These are phyloP conservation scores for Damaliscus lunatus DNA, from an alignment of 2,113 vertebrate genomes.

Conservation along the genomic window DNA sequence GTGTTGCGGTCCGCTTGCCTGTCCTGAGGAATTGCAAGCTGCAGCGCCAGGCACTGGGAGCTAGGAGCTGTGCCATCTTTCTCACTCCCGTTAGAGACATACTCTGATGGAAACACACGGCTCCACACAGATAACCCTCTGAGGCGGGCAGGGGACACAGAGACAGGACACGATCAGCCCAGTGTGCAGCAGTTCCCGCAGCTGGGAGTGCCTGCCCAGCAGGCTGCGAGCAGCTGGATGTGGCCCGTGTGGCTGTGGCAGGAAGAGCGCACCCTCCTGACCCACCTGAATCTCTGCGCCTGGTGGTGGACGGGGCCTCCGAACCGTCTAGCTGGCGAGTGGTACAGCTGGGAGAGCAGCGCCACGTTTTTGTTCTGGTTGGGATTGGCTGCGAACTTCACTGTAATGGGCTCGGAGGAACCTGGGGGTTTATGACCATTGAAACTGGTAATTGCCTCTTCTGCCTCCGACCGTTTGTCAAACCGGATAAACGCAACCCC, in stretches of 20 bases:
- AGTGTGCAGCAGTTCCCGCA: not conserved
- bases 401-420: slow-evolving; percentile 93
- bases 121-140: not conserved
- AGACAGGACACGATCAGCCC: not conserved
- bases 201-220: fast-evolving
- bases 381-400: slow-evolving; percentile 97
- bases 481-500: slow-evolving; percentile 98
- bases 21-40: not conserved
- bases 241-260: fast-evolving
- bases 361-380: slow-evolving; percentile 98
- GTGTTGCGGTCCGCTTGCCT: fast-evolving
- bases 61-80: not conserved
- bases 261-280: not conserved
- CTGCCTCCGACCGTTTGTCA: slow-evolving; percentile 96
- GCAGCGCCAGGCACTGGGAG: fast-evolving
- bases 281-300: slow-evolving; percentile 97
- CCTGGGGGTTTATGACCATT: slow-evolving; percentile 97
- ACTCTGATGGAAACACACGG: too few relatives aligned
- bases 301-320: slow-evolving; percentile 97
- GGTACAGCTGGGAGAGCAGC: slow-evolving; percentile 95
- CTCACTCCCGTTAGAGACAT: not conserved
- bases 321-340: slow-evolving; percentile 93
- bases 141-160: not conserved
- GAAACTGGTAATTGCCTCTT: slow-evolving; percentile 96
- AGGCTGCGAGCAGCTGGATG: not conserved